Evolutionary conservation across 2,797 vertebrate genomes (phyloP), one percentile per base, ranked within the genome.

Genomic region (Sebastes matsubarae): DNA sequence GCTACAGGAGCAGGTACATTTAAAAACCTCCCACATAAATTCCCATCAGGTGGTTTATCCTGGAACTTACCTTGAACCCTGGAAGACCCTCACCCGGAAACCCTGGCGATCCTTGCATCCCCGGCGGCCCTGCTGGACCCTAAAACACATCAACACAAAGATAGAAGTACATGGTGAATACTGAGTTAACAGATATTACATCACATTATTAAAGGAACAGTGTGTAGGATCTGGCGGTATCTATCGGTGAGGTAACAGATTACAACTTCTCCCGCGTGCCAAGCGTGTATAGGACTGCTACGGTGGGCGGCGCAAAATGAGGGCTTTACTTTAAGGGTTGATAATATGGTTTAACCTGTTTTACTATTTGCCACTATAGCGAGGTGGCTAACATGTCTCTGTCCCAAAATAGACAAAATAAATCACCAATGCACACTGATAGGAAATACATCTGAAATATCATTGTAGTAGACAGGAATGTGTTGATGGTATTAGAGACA

Each of bases 61-160:
- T 57, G 29, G 22, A 38, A 67, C 63, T 82, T 93, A 97, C 97
- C 96, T 98, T 97, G 38, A 94, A 77, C 10, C 97, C 97, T 83
- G 94, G 95, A 63, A 96, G 88, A 80, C 97, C 96, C 89, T 97
- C 96, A 84, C 97, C 97, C 14, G 94, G 90, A 34, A 86, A 79
- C 16, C 97, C 97, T 78, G 81, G 95, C 73, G 94, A 89, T 72
- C 98, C 97, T 92, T 95, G 96, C 3, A 81, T 67, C 75, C 97
- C 97, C 25, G 88, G 73, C 16, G 94, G 90, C 68, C 97, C 97
- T 46, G 84, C 74, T 77, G 85, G 90, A 64, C 97, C 97, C 97
- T 99, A 16, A 72, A 72, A 78, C 66, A 81, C 50, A 87, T 54
- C 9, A 52, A 63, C 3, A 77, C 36, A 82, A 20, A 54, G 8